A percentile compares a stretch with the other conserved stretches of the same genome.
These are phyloP conservation scores for Tipula unca DNA, from an alignment of 2,888 invertebrate genomes.

Conservation along the genomic window DNA sequence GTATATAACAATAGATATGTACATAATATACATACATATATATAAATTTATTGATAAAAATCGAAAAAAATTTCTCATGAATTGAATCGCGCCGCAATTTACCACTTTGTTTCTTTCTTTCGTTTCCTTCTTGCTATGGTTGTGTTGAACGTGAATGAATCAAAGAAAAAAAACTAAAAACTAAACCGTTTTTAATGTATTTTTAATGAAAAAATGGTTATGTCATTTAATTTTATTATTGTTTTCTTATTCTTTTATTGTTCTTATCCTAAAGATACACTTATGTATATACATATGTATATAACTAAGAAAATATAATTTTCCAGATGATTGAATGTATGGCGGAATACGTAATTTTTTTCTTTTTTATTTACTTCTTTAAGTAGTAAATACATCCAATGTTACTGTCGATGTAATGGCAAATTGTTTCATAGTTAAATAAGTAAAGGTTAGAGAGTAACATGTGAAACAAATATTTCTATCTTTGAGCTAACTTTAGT, in stretches of 20 bases:
- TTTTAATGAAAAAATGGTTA: constrained; percentile 1
- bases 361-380: too few species aligned
- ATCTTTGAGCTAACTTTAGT: too few species aligned
- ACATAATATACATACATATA: background rate
- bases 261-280: background rate
- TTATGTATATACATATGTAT: background rate
- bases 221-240: background rate
- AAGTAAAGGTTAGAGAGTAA: too few species aligned
- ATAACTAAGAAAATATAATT: too few species aligned
- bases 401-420: too few species aligned
- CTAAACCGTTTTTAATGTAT: constrained; percentile 1
- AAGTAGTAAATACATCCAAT: too few species aligned
- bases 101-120: background rate
- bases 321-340: background rate
- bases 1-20: background rate
- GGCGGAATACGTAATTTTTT: background rate
- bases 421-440: too few species aligned
- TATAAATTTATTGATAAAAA: constrained; percentile 1
- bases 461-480: too few species aligned
- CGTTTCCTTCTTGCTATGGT: background rate
- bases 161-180: background rate
- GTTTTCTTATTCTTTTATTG: background rate
- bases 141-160: background rate
- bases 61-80: background rate
- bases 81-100: background rate